Evolutionary conservation across 1,140 invertebrate genomes (phyloP).

Genomic region (Drosophila nasuta): DNA sequence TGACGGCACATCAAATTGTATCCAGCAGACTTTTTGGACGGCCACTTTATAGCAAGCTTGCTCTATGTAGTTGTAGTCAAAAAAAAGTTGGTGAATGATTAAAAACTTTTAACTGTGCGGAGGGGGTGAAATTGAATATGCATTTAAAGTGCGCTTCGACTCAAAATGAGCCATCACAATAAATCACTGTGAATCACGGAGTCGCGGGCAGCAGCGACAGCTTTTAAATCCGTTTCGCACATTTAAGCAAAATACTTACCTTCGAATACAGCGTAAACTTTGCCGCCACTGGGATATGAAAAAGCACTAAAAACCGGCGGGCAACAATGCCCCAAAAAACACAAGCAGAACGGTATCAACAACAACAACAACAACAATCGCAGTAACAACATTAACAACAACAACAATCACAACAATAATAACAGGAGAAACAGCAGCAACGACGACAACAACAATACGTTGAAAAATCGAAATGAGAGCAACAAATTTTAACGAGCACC

Average conservation of each 20-base stretch:
- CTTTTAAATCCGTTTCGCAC: constrained; percentile 56
- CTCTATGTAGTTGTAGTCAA: background rate
- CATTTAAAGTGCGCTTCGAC: constrained; percentile 54
- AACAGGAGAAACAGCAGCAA: background rate
- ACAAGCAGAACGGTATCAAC: constrained; percentile 29
- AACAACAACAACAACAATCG: constrained; percentile 24
- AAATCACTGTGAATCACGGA: constrained; percentile 38
- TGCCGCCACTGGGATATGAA: constrained; percentile 52
- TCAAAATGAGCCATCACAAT: constrained; percentile 19
- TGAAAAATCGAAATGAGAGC: constrained; percentile 70
- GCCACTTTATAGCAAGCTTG: constrained; percentile 19
- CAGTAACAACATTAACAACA: constrained; percentile 1
- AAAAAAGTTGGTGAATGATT: constrained; percentile 50
- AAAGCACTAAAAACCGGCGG: constrained; percentile 59
- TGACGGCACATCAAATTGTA: constrained; percentile 56
- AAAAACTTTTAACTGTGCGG: constrained; percentile 64
- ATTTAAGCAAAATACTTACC: constrained; percentile 62
- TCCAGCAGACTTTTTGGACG: constrained; percentile 42
- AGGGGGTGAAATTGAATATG: constrained; percentile 56
- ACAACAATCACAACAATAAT: constrained; percentile 19
- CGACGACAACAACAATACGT: constrained; percentile 35
- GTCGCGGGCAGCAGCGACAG: constrained; percentile 1
- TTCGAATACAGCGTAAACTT: constrained; percentile 52
- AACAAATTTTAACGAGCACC: constrained; percentile 77
- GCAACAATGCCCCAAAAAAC: constrained; percentile 53